Evolutionary conservation across 1,140 invertebrate genomes (phyloP).

Genomic region (Drosophila tsacasi): DNA sequence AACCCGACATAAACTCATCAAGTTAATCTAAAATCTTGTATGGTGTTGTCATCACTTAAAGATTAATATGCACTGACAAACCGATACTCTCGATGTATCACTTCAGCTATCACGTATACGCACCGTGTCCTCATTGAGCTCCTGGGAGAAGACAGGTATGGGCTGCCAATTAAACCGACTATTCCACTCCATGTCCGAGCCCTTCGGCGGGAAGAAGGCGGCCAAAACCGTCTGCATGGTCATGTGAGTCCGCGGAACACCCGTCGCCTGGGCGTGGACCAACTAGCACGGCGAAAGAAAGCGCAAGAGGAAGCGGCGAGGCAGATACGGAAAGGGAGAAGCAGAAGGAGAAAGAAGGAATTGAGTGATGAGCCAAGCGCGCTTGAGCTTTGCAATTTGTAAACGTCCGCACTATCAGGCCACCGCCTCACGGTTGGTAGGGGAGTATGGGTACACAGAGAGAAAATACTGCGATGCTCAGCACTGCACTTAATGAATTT

Average conservation of each 20-base stretch:
- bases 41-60: neutral
- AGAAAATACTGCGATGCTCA: slow-evolving; percentile 1
- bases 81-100: slow-evolving; percentile 23
- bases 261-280: slow-evolving; percentile 90
- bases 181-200: slow-evolving; percentile 88
- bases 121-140: slow-evolving; percentile 88
- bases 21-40: neutral
- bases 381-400: slow-evolving; percentile 81
- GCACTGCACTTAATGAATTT: neutral
- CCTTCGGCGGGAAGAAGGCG: slow-evolving; percentile 89
- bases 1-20: slow-evolving; percentile 2
- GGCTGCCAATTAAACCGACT: slow-evolving; percentile 90
- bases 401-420: slow-evolving; percentile 81
- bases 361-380: slow-evolving; percentile 77
- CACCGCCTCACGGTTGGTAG: slow-evolving; percentile 22
- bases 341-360: slow-evolving; percentile 51
- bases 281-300: slow-evolving; percentile 37
- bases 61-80: neutral
- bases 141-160: slow-evolving; percentile 89
- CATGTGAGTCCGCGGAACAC: slow-evolving; percentile 91
- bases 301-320: slow-evolving; percentile 16
- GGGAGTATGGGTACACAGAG: slow-evolving; percentile 20
- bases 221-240: slow-evolving; percentile 90
- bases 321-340: slow-evolving; percentile 11
- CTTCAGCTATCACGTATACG: slow-evolving; percentile 56